Conservation (phyloP, 2,888 invertebrate species). For the Amphipyra tragopoginis region DNA sequence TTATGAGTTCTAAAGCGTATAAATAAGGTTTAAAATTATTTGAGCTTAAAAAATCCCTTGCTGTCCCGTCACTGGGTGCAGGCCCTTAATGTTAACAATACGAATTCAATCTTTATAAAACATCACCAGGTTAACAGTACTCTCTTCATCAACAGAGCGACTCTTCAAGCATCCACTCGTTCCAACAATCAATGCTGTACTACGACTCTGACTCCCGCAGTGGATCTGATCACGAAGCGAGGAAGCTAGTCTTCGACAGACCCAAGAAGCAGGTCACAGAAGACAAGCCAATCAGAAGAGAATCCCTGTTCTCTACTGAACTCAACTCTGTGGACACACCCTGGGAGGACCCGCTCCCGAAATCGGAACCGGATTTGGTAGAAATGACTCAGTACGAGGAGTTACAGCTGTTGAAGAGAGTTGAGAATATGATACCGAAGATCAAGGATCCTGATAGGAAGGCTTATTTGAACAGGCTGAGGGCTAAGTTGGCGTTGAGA, state of each 20-base stretch:
- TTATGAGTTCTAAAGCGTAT: no score
- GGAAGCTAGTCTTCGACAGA: slow-evolving; percentile 57
- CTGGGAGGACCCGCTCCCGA: slow-evolving; percentile 71
- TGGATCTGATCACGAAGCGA: slow-evolving; percentile 65
- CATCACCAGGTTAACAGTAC: no score
- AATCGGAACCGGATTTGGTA: slow-evolving; percentile 66
- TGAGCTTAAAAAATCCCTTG: no score
- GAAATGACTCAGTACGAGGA: slow-evolving; percentile 83
- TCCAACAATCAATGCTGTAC: slow-evolving; percentile 66
- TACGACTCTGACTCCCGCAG: slow-evolving; percentile 81
- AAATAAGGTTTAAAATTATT: no score
- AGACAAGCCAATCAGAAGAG: slow-evolving; percentile 67
- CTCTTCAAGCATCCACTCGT: slow-evolving; percentile 79
- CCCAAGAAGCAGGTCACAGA: slow-evolving; percentile 61
- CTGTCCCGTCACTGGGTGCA: no score
- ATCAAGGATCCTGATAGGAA: slow-evolving; percentile 74
- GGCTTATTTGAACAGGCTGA: slow-evolving; percentile 71
- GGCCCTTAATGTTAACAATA: no score
- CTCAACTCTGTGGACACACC: slow-evolving; percentile 77
- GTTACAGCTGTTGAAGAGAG: slow-evolving; percentile 81
- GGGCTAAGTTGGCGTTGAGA: slow-evolving; percentile 79
- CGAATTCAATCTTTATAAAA: no score
- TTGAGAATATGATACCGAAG: slow-evolving; percentile 77
- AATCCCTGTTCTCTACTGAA: slow-evolving; percentile 76
- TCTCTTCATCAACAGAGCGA: slow-evolving; percentile 71